These are phyloP conservation scores for Resseliella maxima DNA, from an alignment of 2,888 invertebrate genomes.

Conservation along the genomic window DNA sequence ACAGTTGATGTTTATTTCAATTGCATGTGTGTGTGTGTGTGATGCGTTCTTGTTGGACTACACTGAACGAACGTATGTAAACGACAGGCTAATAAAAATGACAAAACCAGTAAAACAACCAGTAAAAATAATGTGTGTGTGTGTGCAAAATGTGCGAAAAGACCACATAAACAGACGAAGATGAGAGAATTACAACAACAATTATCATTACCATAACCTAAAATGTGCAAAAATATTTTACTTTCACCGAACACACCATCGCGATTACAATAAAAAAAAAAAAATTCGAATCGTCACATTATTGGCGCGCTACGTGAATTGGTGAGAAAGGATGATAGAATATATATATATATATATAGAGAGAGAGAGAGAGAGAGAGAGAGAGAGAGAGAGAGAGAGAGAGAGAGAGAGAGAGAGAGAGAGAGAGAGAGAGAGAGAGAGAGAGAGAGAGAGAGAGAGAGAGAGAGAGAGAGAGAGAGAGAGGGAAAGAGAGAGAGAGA, in stretches of 20 bases:
- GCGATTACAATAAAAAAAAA: no score
- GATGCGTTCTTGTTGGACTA: not conserved
- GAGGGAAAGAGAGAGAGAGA: not conserved
- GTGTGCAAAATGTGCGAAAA: constrained; percentile 39
- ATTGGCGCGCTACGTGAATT: no score
- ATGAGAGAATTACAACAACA: constrained; percentile 28
- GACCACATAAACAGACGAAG: constrained; percentile 16
- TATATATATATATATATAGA: no score
- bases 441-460: no score
- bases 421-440: no score
- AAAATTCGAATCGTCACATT: no score
- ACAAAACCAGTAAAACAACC: not conserved
- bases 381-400: no score
- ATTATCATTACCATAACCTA: constrained; percentile 31
- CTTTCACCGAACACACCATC: constrained; percentile 51
- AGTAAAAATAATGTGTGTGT: no score
- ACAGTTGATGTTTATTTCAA: not conserved
- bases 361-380: no score
- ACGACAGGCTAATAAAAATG: not conserved
- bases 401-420: no score
- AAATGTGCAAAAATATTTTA: constrained; percentile 53
- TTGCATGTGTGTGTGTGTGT: not conserved
- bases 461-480: not conserved
- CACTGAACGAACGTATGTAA: not conserved
- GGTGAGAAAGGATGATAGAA: not conserved